Evolutionary conservation across 2,797 vertebrate species (phyloP), one percentile per base, ranked within the genome.

Genomic region (Danio tinwini): DNA sequence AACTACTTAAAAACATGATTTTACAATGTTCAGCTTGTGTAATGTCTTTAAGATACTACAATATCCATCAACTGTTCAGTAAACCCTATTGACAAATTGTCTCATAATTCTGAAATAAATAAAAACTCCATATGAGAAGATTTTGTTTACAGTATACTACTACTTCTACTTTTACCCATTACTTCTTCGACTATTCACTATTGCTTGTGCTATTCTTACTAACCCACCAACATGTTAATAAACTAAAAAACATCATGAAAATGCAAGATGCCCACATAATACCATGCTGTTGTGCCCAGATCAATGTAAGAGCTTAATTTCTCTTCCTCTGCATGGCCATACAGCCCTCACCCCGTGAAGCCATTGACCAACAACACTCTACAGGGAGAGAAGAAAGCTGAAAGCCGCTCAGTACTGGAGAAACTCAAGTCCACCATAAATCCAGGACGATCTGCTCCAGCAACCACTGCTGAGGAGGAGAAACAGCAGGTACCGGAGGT

Each of bases 261-360:
- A 55, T n/a, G n/a, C n/a, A 45, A 16, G 7, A 52, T 53, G 8
- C 37, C 29, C 14, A 76, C 5, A 17, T 19, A 14, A 8, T 42
- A 61, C 56, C 9, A 29, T 61, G 44, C 9, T 74, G 55, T 39
- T 45, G 6, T 49, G 14, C 56, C 5, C 8, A 59, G 42, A 13
- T 45, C 17, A 58, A 44, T 3, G 6, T 58, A n/a, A 59, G 44
- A 68, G 49, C 42, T 55, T 40, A 29, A 65, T 81, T 50, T 68
- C 55, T 53, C 19, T n/a, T 61, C 40, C 29, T 64, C 69, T 59
- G 71, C 68, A 55, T n/a, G 6, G n/a, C 76, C 87, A 87, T 78
- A 2, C 90, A 99, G 98, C 87, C 93, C 97, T 40, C 98, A 99
- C 82, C 95, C 92, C 0, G 97, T 98, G 92, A 99, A 96, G 87